phyloP scores from a whole-genome alignment of 2,888 invertebrate species.

The Leptinotarsa haldemani region DNA sequence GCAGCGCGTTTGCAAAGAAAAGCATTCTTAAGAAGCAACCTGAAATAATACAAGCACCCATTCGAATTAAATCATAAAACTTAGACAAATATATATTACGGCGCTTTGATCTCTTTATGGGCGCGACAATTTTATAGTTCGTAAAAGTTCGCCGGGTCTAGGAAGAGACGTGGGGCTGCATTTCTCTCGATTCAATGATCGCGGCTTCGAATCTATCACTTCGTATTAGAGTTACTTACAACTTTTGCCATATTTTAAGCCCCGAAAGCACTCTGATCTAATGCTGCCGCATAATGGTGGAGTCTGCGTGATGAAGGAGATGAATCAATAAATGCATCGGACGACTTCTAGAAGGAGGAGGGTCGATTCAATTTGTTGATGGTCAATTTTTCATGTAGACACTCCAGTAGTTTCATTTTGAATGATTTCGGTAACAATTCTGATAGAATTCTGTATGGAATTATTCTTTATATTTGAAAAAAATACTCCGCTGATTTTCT shows the following conservation, averaged over 20 bases:
- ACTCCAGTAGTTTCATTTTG: too few species aligned
- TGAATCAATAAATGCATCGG: constrained; percentile 57
- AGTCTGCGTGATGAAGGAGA: constrained; percentile 52
- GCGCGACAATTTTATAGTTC: constrained; percentile 60
- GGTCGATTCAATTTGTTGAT: constrained; percentile 42
- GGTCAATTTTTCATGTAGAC: constrained; percentile 34
- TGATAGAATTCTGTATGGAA: too few species aligned
- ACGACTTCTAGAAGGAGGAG: constrained; percentile 31
- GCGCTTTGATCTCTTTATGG: constrained; percentile 61
- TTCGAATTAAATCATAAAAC: constrained; percentile 61
- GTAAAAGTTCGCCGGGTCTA: constrained; percentile 42
- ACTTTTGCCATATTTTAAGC: constrained; percentile 64
- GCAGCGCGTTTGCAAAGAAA: constrained; percentile 39
- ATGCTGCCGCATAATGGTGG: constrained; percentile 54
- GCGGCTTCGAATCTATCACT: constrained; percentile 62
- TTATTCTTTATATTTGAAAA: too few species aligned
- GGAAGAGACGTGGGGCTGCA: constrained; percentile 35
- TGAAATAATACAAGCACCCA: constrained; percentile 60
- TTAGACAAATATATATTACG: constrained; percentile 61
- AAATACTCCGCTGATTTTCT: too few species aligned
- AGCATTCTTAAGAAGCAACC: constrained; percentile 59
- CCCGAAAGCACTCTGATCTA: constrained; percentile 55
- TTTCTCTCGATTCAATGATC: constrained; percentile 45
- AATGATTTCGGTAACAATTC: too few species aligned
- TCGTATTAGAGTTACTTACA: constrained; percentile 62